A percentile compares a stretch with the other conserved stretches of the same genome.
These are phyloP conservation scores for Plotosus lineatus DNA, from an alignment of 2,113 vertebrate genomes.

Conservation along the genomic window DNA sequence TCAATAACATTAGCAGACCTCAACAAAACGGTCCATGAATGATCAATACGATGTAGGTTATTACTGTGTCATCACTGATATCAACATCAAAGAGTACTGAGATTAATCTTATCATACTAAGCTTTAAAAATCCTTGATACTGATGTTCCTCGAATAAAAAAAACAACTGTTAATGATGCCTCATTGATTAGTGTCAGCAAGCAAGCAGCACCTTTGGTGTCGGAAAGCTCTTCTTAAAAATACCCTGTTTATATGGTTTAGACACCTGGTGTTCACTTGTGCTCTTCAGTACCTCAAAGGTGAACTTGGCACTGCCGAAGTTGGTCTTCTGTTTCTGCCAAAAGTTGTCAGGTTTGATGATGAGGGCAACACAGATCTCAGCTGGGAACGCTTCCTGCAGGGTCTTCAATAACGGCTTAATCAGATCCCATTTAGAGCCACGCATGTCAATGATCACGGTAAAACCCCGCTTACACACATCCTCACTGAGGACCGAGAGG, in stretches of 20 bases:
- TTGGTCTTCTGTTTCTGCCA: conserved; percentile 99
- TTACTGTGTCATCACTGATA: background rate
- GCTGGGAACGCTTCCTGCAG: conserved; percentile 95
- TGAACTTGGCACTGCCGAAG: conserved; percentile 98
- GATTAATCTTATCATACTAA: background rate
- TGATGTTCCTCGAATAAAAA: background rate
- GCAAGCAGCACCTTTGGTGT: background rate
- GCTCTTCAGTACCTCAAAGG: conserved; percentile 86
- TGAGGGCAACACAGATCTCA: conserved; percentile 95
- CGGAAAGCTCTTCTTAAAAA: background rate
- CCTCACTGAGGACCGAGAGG: conserved; percentile 78
- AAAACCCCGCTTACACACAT: conserved; percentile 96
- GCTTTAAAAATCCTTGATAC: background rate
- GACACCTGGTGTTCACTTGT: background rate
- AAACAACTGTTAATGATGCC: background rate
- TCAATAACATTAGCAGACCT: background rate
- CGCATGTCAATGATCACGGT: conserved; percentile 99
- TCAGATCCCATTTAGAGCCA: conserved; percentile 98
- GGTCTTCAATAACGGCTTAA: conserved; percentile 96
- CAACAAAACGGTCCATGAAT: background rate
- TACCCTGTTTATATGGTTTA: background rate
- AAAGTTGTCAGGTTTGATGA: conserved; percentile 99
- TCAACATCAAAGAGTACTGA: background rate
- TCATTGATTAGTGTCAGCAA: background rate
- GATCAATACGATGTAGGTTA: background rate